A percentile compares a stretch with the other conserved stretches of the same genome.
Conservation (phyloP, 2,113 vertebrate genomes). For the Campylomormyrus numenius region DNA sequence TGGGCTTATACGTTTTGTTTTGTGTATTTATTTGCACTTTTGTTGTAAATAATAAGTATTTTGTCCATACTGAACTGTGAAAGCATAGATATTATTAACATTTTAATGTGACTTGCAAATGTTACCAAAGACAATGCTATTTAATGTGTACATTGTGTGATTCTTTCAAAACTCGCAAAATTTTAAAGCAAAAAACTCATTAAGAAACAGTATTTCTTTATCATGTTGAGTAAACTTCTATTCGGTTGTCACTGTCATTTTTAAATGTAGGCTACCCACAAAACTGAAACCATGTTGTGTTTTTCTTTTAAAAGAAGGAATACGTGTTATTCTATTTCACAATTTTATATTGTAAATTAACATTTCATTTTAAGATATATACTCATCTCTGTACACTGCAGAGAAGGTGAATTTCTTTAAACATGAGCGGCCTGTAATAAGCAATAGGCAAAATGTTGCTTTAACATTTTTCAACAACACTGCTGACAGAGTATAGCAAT, state of each 20-base stretch:
- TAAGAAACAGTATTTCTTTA: not conserved
- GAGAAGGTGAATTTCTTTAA: slow-evolving; percentile 18
- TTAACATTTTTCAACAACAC: not conserved
- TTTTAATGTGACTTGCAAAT: slow-evolving; percentile 20
- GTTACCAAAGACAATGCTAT: slow-evolving; percentile 13
- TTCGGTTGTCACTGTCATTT: not conserved
- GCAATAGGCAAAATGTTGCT: not conserved
- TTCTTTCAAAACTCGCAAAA: not conserved
- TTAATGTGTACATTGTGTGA: slow-evolving; percentile 13
- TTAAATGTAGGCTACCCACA: not conserved
- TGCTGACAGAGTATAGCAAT: not conserved
- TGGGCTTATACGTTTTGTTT: not conserved
- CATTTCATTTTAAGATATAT: not conserved
- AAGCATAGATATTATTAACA: slow-evolving; percentile 17
- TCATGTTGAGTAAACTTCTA: not conserved
- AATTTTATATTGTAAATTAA: not conserved
- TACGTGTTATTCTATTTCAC: not conserved
- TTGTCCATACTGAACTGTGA: slow-evolving; percentile 20
- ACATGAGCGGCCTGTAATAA: not conserved
- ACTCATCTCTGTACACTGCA: not conserved
- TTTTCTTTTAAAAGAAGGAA: not conserved
- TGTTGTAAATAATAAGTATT: slow-evolving; percentile 22
- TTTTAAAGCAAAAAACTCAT: not conserved
- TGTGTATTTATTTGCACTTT: slow-evolving; percentile 18
- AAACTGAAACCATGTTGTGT: not conserved